Base-by-base conservation (phyloP, 2,797 vertebrate species). In the Pachyuromys duprasi region DNA sequence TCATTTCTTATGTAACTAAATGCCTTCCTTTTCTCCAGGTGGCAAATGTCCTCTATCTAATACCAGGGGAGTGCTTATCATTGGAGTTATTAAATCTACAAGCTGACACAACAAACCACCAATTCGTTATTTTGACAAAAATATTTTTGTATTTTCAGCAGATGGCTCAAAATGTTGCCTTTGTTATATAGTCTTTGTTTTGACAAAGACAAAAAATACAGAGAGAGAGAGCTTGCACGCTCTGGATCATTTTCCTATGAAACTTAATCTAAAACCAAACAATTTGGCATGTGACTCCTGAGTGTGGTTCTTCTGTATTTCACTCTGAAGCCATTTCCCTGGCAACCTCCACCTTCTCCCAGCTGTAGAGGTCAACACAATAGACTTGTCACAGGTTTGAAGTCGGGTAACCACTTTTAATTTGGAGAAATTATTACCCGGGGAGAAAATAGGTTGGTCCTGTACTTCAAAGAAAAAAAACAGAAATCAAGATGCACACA, bases 361-460 rank as follows among this genome's bases (percentile, higher is more conserved):
- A 97, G 97, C 96, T 97, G 95, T 96, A 96, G 97, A 95, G 95
- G 96, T 97, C 96, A 96, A 95, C 92, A 98, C 80, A 70, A 98
- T 97, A 98, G 98, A 97, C 98, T 96, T 98, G 97, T 98, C 98
- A 98, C 98, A 98, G 98, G 96, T 96, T 98, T 98, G 98, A 98
- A 98, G 98, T 97, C 97, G 80, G 97, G 97, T 98, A 98, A 98
- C 98, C 98, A 98, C 98, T 99, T 99, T 98, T 99, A 98, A 99
- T 99, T 99, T 98, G 97, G 97, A 98, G 97, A 99, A 98, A 99
- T 99, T 98, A 99, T 98, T 98, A 98, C 98, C 98, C 98, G 93
- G 98, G 98, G 98, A 98, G 98, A 99, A 99, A 99, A 98, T 95
- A 98, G 97, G 98, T 98, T 98, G 98, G 97, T 98, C 97, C 98